A percentile compares a stretch with the other conserved stretches of the same genome.
These are phyloP conservation scores for Thaumatotibia leucotreta DNA, from an alignment of 1,140 invertebrate species.

Conservation along the genomic window DNA sequence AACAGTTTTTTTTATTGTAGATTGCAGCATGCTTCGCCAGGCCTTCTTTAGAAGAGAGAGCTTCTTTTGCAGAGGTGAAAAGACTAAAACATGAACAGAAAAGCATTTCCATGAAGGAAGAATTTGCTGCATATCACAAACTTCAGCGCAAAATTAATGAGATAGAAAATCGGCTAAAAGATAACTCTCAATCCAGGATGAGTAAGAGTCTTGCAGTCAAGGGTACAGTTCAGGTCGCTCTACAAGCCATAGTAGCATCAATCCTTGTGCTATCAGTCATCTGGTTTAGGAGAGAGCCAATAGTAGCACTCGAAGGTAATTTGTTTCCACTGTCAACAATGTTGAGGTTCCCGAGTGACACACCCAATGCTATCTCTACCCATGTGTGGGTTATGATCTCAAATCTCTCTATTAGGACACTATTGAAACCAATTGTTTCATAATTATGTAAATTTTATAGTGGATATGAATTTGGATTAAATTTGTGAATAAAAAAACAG, in stretches of 20 bases:
- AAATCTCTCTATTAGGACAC: conserved; percentile 58
- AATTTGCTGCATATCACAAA: conserved; percentile 72
- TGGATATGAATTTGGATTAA: background rate
- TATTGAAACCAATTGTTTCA: conserved; percentile 48
- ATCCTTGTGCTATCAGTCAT: conserved; percentile 55
- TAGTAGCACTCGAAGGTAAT: conserved; percentile 58
- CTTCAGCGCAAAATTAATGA: conserved; percentile 67
- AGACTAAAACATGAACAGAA: conserved; percentile 59
- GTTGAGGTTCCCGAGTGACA: conserved; percentile 62
- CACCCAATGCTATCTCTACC: conserved; percentile 64
- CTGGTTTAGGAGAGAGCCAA: conserved; percentile 60
- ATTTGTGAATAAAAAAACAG: conserved; percentile 22
- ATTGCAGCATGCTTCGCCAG: conserved; percentile 58
- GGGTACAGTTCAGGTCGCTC: conserved; percentile 48
- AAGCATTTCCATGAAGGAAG: conserved; percentile 68
- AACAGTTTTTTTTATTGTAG: conserved; percentile 44
- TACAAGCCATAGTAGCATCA: conserved; percentile 54
- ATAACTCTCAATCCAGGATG: conserved; percentile 48
- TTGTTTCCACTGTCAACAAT: conserved; percentile 59
- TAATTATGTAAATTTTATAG: conserved; percentile 2
- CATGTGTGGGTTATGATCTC: conserved; percentile 70
- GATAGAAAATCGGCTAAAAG: conserved; percentile 56
- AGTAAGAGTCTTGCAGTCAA: conserved; percentile 58
- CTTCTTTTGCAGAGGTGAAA: conserved; percentile 49
- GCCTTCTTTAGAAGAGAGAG: conserved; percentile 53